These are phyloP conservation scores for Carassius auratus DNA, from an alignment of 2,113 vertebrate genomes.

Conservation along the genomic window DNA sequence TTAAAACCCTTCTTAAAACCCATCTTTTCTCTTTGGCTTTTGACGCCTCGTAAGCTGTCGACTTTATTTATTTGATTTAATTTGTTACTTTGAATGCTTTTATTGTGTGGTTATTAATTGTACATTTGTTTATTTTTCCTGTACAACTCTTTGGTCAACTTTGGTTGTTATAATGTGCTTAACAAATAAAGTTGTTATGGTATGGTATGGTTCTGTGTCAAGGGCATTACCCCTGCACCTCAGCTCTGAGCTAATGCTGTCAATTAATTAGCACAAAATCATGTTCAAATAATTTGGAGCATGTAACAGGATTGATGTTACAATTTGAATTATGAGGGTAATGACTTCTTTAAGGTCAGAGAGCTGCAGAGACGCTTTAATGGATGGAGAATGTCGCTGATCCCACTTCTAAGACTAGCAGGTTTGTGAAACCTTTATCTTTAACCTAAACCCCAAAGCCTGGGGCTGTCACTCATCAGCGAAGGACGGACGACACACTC, in stretches of 20 bases:
- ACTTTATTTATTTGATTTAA: no score
- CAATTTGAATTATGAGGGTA: not conserved
- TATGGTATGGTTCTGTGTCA: not conserved
- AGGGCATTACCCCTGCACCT: not conserved
- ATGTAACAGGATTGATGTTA: not conserved
- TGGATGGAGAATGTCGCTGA: constrained; percentile 47
- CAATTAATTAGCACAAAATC: not conserved
- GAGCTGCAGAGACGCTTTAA: not conserved
- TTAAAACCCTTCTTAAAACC: no score
- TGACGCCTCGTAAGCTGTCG: no score
- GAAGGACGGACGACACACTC: not conserved
- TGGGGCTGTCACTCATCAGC: constrained; percentile 39
- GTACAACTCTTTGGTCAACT: no score
- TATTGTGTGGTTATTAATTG: no score
- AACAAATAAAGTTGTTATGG: no score
- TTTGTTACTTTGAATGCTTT: no score
- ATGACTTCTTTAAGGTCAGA: not conserved
- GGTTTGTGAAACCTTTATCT: constrained; percentile 36
- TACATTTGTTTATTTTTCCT: no score
- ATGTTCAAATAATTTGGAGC: constrained; percentile 1
- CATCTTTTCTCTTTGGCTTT: no score
- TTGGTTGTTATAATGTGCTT: no score
- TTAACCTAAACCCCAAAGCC: not conserved
- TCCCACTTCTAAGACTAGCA: constrained; percentile 31
- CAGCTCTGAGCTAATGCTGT: not conserved